These are phyloP conservation scores for Sitobion miscanthi DNA, from an alignment of 1,140 invertebrate genomes.

Conservation along the genomic window DNA sequence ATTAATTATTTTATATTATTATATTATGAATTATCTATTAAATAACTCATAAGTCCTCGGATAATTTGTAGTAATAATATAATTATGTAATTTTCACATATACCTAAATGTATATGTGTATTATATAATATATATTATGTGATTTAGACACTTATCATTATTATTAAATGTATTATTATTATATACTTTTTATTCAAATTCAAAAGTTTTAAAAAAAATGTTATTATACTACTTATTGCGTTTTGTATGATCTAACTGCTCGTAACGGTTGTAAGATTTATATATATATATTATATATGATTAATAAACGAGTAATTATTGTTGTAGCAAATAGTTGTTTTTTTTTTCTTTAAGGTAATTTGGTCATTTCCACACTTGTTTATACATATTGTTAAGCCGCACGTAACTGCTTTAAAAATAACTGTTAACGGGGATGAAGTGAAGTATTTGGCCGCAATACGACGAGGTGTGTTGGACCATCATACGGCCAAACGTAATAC, in stretches of 20 bases:
- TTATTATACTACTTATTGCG: constrained; percentile 5
- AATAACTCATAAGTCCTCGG: constrained; percentile 25
- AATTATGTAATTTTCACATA: constrained; percentile 19
- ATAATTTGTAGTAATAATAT: constrained; percentile 33
- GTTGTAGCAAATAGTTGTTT: constrained; percentile 28
- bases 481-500: neutral
- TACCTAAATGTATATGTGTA: neutral
- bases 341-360: constrained; percentile 29
- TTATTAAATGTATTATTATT: constrained; percentile 31
- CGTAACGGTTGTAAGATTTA: neutral
- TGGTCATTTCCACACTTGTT: neutral
- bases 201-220: neutral
- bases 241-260: neutral
- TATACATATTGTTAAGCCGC: neutral
- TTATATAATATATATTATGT: constrained; percentile 20
- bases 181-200: constrained; percentile 27
- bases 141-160: neutral
- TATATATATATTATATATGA: neutral
- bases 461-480: neutral
- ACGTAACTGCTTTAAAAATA: constrained; percentile 23
- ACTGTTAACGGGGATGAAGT: constrained; percentile 15
- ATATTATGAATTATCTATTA: constrained; percentile 15
- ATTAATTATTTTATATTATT: constrained; percentile 8
- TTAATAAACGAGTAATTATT: constrained; percentile 42
- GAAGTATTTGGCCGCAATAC: neutral